These are phyloP conservation scores for Mimachlamys varia DNA, from an alignment of 2,888 invertebrate species.

Conservation along the genomic window DNA sequence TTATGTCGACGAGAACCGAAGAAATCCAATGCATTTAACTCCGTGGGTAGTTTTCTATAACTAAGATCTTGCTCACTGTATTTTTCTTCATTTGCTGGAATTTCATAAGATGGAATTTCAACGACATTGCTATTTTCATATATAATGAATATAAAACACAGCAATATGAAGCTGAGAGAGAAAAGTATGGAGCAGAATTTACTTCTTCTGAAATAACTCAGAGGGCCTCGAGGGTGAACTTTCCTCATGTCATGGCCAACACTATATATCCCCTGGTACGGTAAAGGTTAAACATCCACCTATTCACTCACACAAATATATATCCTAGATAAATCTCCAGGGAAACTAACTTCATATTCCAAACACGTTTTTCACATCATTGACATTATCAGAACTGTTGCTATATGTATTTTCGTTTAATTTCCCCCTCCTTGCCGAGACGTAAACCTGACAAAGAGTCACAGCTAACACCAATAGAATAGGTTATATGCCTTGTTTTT, in stretches of 20 bases:
- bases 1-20: conserved; percentile 42
- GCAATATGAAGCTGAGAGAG: not conserved
- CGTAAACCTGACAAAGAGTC: not conserved
- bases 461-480: not conserved
- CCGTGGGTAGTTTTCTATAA: not conserved
- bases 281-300: not conserved
- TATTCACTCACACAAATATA: not conserved
- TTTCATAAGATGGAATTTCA: not conserved
- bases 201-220: conserved; percentile 31
- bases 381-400: not conserved
- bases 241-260: conserved; percentile 24
- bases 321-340: not conserved
- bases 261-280: not conserved
- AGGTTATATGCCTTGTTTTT: not conserved
- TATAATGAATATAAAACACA: not conserved
- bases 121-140: not conserved
- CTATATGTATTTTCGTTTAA: not conserved
- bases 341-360: not conserved
- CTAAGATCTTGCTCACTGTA: not conserved
- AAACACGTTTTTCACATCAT: not conserved
- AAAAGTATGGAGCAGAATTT: not conserved
- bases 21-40: conserved; percentile 24
- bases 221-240: not conserved
- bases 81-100: not conserved
- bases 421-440: not conserved